Percentiles rank a stretch among this genome's conserved stretches.
Conservation (phyloP, 2,888 invertebrate genomes). For the Drosophila paramelanica region DNA sequence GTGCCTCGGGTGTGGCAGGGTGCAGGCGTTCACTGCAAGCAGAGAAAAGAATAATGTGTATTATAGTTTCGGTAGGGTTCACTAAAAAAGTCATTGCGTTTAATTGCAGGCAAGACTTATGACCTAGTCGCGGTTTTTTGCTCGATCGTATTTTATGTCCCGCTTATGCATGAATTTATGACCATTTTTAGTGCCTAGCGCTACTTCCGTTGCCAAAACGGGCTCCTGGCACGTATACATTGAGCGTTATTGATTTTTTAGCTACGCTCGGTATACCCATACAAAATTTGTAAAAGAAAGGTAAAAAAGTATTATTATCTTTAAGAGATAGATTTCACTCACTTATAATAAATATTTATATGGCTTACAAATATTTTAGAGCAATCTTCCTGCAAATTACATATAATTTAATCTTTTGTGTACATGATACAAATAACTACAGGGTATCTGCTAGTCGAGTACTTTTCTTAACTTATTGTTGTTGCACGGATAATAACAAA, state of each 20-base stretch:
- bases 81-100: not conserved
- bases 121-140: not conserved
- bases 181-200: slow-evolving; percentile 42
- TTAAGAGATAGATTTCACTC: too few relatives aligned
- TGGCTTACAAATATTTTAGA: too few relatives aligned
- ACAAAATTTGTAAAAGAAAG: not conserved
- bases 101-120: slow-evolving; percentile 1
- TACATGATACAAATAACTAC: too few relatives aligned
- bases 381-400: too few relatives aligned
- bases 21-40: slow-evolving; percentile 83
- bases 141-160: slow-evolving; percentile 32
- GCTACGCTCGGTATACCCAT: not conserved
- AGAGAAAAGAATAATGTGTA: not conserved
- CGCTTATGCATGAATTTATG: slow-evolving; percentile 43
- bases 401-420: too few relatives aligned
- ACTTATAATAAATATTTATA: too few relatives aligned
- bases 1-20: slow-evolving; percentile 85
- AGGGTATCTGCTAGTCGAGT: not conserved
- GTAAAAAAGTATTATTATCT: too few relatives aligned
- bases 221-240: slow-evolving; percentile 14
- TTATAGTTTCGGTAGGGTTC: not conserved
- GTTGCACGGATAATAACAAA: slow-evolving; percentile 5
- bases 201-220: slow-evolving; percentile 14
- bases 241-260: slow-evolving; percentile 39
- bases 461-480: not conserved